Conservation (phyloP, 2,113 vertebrate genomes). For the Corythaeola cristata region DNA sequence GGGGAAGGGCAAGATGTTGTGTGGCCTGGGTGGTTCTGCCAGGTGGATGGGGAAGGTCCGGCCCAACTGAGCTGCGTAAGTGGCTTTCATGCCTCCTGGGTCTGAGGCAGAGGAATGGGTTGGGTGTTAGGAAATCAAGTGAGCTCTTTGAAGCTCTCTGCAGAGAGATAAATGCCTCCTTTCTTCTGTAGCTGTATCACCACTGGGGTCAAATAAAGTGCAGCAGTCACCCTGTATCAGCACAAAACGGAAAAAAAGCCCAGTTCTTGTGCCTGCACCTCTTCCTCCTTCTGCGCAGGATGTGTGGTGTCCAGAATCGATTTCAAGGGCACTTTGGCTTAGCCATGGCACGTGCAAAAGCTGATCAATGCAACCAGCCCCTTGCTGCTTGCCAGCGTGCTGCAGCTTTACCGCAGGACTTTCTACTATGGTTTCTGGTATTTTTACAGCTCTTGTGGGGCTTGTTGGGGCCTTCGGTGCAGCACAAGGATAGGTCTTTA, state of each 20-base stretch:
- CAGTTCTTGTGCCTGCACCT: not conserved
- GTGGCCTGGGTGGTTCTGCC: not conserved
- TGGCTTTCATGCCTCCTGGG: not conserved
- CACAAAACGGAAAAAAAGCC: not conserved
- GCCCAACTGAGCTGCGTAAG: not conserved
- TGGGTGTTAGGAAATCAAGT: not conserved
- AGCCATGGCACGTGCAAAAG: not conserved
- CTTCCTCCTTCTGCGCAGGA: not conserved
- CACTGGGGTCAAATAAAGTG: not conserved
- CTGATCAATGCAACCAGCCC: not conserved
- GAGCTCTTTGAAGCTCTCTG: not conserved
- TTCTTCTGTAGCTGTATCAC: not conserved
- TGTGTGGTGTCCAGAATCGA: not conserved
- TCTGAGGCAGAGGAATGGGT: not conserved
- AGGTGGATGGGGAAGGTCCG: not conserved
- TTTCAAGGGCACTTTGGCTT: not conserved
- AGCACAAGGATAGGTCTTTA: not conserved
- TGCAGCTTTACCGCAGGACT: not conserved
- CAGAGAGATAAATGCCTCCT: not conserved
- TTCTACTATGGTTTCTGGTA: not conserved
- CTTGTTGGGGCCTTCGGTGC: not conserved
- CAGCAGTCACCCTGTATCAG: not conserved
- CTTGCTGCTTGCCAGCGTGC: not conserved
- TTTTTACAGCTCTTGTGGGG: not conserved
- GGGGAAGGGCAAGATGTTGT: not conserved